A percentile compares a stretch with the other conserved stretches of the same genome.
phyloP scores from a whole-genome alignment of 64 coral and sea anemone species.

The Trachythela sp. region DNA sequence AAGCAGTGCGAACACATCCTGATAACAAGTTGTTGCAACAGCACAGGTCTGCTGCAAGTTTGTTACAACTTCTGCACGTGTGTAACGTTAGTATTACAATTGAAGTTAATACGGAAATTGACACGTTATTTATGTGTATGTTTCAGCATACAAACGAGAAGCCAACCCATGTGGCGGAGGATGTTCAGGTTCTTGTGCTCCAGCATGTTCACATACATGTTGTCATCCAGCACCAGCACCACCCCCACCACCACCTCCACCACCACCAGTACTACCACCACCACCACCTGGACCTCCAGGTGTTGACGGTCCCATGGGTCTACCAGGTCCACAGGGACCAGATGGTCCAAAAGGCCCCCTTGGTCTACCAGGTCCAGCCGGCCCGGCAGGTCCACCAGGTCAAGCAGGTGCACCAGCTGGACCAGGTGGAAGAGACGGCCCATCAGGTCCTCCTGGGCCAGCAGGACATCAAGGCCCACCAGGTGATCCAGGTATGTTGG shows the following conservation, averaged over 20 bases:
- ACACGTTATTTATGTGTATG: not conserved
- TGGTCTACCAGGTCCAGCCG: constrained; percentile 87
- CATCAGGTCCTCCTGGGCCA: constrained; percentile 93
- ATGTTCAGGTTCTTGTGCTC: not conserved
- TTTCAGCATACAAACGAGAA: not conserved
- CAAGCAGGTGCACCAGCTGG: constrained; percentile 94
- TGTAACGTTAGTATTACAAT: too few relatives aligned
- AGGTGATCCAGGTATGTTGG: constrained; percentile 90
- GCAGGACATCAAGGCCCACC: constrained; percentile 98
- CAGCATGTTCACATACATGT: not conserved
- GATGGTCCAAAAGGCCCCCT: constrained; percentile 98
- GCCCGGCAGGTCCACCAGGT: constrained; percentile 79
- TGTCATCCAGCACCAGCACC: constrained; percentile 73
- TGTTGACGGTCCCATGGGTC: constrained; percentile 95
- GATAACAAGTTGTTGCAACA: too few relatives aligned
- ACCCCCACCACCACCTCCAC: constrained; percentile 75
- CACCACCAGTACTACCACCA: constrained; percentile 84
- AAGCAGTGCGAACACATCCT: too few relatives aligned
- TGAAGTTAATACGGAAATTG: too few relatives aligned
- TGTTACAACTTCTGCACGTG: too few relatives aligned
- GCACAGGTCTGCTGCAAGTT: too few relatives aligned
- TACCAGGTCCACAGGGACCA: constrained; percentile 86
- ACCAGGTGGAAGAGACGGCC: constrained; percentile 89
- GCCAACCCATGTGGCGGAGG: constrained; percentile 10
- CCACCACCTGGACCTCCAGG: constrained; percentile 97